These are phyloP conservation scores for Muscina levida DNA, from an alignment of 2,888 invertebrate genomes.

Conservation along the genomic window DNA sequence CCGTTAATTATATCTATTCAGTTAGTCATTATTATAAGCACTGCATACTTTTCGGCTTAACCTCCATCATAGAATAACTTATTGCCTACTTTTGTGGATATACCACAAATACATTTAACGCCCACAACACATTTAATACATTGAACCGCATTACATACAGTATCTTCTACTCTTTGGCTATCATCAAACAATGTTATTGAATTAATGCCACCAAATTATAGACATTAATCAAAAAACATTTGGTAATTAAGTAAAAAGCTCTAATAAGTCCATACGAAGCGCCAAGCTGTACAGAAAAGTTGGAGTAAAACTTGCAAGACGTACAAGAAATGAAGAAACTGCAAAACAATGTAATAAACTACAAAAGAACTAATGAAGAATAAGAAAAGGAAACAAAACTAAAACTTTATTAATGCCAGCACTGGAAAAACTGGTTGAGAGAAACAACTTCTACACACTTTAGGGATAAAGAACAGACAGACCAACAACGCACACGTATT, in stretches of 20 bases:
- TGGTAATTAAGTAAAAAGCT: conserved; percentile 61
- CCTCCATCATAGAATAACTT: no score
- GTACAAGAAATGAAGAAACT: no score
- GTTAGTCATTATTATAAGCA: no score
- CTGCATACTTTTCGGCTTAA: no score
- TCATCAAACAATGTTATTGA: conserved; percentile 50
- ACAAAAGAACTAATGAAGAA: conserved; percentile 56
- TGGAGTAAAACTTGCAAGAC: not conserved
- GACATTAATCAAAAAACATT: conserved; percentile 62
- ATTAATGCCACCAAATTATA: conserved; percentile 61
- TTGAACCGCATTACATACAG: not conserved
- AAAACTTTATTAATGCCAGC: conserved; percentile 62
- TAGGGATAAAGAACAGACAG: conserved; percentile 18
- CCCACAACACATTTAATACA: not conserved
- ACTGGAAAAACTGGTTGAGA: conserved; percentile 1
- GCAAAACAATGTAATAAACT: conserved; percentile 31
- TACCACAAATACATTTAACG: not conserved
- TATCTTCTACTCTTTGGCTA: not conserved
- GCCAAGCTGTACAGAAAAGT: conserved; percentile 22
- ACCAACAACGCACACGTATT: conserved; percentile 13
- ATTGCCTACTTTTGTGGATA: conserved; percentile 12
- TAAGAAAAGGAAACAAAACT: conserved; percentile 34
- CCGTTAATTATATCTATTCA: no score
- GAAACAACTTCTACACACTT: conserved; percentile 5
- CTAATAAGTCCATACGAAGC: conserved; percentile 45